These are phyloP conservation scores for Anarsia innoxiella DNA, from an alignment of 2,888 invertebrate genomes.

Conservation along the genomic window DNA sequence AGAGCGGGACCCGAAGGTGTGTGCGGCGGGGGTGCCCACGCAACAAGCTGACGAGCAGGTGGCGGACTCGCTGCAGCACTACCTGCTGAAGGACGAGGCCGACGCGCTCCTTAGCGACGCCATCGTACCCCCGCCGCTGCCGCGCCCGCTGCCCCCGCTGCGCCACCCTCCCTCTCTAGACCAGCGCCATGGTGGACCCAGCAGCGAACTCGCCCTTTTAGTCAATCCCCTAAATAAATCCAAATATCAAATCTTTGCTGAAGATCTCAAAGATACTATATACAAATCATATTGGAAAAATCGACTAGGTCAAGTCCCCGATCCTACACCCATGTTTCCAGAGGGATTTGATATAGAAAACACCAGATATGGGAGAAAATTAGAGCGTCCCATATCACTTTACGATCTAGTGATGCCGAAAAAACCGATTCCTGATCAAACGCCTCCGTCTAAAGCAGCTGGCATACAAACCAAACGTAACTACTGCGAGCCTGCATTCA, in stretches of 20 bases:
- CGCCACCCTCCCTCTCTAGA: slow-evolving; percentile 42
- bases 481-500: slow-evolving; percentile 56
- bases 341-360: slow-evolving; percentile 40
- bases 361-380: slow-evolving; percentile 52
- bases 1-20: slow-evolving; percentile 49
- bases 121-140: slow-evolving; percentile 40
- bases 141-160: slow-evolving; percentile 38
- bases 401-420: slow-evolving; percentile 62
- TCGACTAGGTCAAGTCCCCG: slow-evolving; percentile 37
- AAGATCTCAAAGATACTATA: slow-evolving; percentile 49
- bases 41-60: slow-evolving; percentile 41
- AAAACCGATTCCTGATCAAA: slow-evolving; percentile 43
- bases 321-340: slow-evolving; percentile 55
- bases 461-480: slow-evolving; percentile 41
- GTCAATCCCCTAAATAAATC: slow-evolving; percentile 46
- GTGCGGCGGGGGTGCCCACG: slow-evolving; percentile 54
- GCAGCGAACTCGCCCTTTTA: slow-evolving; percentile 32
- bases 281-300: slow-evolving; percentile 58
- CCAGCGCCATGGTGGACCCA: slow-evolving; percentile 39
- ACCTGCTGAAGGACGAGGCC: slow-evolving; percentile 51
- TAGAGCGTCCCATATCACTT: slow-evolving; percentile 33
- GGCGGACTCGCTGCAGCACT: slow-evolving; percentile 41
- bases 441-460: slow-evolving; percentile 32
- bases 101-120: slow-evolving; percentile 53
- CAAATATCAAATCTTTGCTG: slow-evolving; percentile 49